phyloP scores from a whole-genome alignment of 2,113 vertebrate genomes.

The Choloepus hoffmanni region DNA sequence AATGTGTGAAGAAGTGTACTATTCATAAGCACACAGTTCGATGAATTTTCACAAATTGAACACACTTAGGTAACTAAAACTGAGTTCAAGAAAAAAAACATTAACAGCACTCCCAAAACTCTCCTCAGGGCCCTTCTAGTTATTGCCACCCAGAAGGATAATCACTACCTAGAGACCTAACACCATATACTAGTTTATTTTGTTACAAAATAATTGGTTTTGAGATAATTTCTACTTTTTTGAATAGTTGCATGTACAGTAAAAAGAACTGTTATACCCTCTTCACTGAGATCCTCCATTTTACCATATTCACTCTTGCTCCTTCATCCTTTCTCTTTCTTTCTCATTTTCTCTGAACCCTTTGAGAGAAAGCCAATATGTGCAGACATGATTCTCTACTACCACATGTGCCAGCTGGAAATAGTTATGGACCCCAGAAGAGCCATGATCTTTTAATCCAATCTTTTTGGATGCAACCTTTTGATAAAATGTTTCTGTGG shows the following conservation, averaged over 20 bases:
- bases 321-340: accelerated
- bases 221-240: background rate
- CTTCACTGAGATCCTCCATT: no score
- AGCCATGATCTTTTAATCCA: no score
- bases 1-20: background rate
- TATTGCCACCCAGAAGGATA: background rate
- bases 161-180: background rate
- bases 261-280: background rate
- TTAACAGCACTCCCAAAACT: accelerated
- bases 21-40: background rate
- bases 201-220: background rate
- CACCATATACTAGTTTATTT: background rate
- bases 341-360: accelerated
- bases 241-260: background rate
- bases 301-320: background rate
- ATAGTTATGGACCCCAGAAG: no score
- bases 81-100: background rate
- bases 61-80: background rate
- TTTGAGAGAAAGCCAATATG: background rate
- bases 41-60: background rate
- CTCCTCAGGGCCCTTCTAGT: accelerated
- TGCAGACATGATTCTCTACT: background rate
- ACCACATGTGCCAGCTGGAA: no score
- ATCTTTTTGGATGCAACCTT: no score
- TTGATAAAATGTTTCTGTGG: no score